Base-by-base conservation (phyloP, 1,140 invertebrate species). In the Apis florea region DNA sequence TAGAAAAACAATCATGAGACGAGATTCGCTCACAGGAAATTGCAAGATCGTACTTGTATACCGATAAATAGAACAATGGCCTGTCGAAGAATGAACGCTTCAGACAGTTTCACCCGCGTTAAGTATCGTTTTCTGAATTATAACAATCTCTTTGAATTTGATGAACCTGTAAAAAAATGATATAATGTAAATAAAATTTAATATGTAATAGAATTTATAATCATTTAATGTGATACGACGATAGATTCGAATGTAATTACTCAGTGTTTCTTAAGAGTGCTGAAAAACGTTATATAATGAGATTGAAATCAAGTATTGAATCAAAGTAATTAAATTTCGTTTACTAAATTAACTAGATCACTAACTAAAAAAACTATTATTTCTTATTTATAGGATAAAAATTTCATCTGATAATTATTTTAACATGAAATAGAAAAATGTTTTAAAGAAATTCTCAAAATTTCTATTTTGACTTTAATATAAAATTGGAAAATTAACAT, bases 101-200 rank as follows among this genome's bases (percentile, higher is more conserved):
- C 2, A 47, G 67, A 75, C n/a, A 17, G 71, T 74, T 53, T 59
- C 47, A 56, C 63, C 40, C 40, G 19, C 24, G 40, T 75, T 75
- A 74, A 80, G 64, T 80, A 75, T 80, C 26, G 26, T 54, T n/a
- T 79, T 58, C 56, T 31, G 68, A 58, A 59, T 78, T 74, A 54
- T 61, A 40, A 56, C 70, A 73, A n/a, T 10, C 24, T 13, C n/a
- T 24, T 13, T 0, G 53, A 53, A 58, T 66, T 66, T 51, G 69
- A 72, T 72, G 68, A 51, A 71, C 19, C 68, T 21, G 49, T 11
- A 67, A 21, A 63, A 21, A 63, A 64, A 51, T 17, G n/a, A 24
- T n/a, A n/a, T n/a, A n/a, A n/a, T n/a, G n/a, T n/a, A n/a, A n/a
- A n/a, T n/a, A n/a, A n/a, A n/a, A n/a, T n/a, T n/a, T n/a, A n/a